Percentiles rank a stretch among this genome's conserved stretches.
Evolutionary conservation across 2,888 invertebrate species (phyloP).

Genomic region (Dioctria rufipes): DNA sequence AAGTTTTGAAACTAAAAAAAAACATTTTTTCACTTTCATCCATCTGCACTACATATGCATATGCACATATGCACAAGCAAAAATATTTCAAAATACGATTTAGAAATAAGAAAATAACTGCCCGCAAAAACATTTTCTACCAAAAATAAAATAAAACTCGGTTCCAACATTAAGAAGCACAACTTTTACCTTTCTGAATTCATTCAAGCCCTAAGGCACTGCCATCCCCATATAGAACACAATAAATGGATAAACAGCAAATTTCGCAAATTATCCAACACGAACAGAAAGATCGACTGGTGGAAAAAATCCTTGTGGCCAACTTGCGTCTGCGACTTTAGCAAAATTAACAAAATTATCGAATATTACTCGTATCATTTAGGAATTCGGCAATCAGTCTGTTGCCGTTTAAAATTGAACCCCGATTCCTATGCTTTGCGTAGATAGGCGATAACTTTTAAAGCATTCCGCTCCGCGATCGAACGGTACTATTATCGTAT

Average conservation of each 20-base stretch:
- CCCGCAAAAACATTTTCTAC: no score
- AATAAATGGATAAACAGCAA: slow-evolving; percentile 4
- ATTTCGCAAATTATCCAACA: slow-evolving; percentile 37
- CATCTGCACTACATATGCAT: no score
- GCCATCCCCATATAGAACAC: slow-evolving; percentile 31
- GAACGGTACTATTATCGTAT: slow-evolving; percentile 35
- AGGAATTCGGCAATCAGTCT: slow-evolving; percentile 4
- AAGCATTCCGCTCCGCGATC: slow-evolving; percentile 4
- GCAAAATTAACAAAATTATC: slow-evolving; percentile 43
- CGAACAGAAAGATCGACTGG: neutral
- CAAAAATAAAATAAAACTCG: no score
- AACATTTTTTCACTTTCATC: no score
- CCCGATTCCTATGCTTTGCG: neutral
- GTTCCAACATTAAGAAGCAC: neutral
- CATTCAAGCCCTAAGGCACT: neutral
- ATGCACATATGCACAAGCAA: no score
- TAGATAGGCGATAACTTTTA: slow-evolving; percentile 18
- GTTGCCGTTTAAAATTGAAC: no score
- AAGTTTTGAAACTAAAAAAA: no score
- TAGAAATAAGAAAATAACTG: no score
- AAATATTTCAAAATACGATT: no score
- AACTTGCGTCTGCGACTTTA: slow-evolving; percentile 16
- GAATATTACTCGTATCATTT: slow-evolving; percentile 48
- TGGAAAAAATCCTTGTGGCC: slow-evolving; percentile 24
- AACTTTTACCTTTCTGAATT: neutral